A percentile compares a stretch with the other conserved stretches of the same genome.
Evolutionary conservation across 2,888 invertebrate genomes (phyloP).

Genomic region (Calameuta idolon): DNA sequence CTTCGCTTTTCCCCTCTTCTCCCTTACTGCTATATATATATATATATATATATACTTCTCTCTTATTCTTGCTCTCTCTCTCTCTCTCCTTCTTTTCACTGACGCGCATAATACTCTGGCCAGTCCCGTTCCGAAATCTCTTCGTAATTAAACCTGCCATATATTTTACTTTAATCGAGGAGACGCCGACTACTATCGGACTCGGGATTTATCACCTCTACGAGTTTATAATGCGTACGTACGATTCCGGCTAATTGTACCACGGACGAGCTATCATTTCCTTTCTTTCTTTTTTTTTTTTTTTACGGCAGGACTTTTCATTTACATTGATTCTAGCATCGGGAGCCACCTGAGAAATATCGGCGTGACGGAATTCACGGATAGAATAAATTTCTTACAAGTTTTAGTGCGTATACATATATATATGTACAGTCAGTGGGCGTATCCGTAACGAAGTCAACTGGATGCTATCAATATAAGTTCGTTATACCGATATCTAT

Average conservation of each 20-base stretch:
- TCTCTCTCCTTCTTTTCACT: neutral
- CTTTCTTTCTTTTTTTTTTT: no score
- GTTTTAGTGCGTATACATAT: no score
- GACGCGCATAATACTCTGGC: constrained; percentile 36
- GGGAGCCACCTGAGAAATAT: neutral
- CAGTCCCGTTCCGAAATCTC: constrained; percentile 51
- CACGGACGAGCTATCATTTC: neutral
- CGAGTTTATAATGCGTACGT: constrained; percentile 41
- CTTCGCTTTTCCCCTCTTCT: neutral
- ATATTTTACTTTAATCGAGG: constrained; percentile 62
- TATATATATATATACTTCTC: no score
- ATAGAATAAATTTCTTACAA: neutral
- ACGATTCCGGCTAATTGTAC: constrained; percentile 9
- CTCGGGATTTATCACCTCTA: constrained; percentile 47
- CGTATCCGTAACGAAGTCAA: neutral
- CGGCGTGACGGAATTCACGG: neutral
- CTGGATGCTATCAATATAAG: neutral
- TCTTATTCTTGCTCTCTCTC: neutral
- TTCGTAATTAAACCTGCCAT: constrained; percentile 60
- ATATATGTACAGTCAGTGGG: neutral
- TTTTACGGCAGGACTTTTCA: neutral
- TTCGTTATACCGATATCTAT: neutral
- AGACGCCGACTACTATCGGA: constrained; percentile 48
- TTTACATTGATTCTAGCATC: neutral
- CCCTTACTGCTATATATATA: neutral